phyloP scores from a whole-genome alignment of 2,113 vertebrate species.

The Larimichthys polyactis region DNA sequence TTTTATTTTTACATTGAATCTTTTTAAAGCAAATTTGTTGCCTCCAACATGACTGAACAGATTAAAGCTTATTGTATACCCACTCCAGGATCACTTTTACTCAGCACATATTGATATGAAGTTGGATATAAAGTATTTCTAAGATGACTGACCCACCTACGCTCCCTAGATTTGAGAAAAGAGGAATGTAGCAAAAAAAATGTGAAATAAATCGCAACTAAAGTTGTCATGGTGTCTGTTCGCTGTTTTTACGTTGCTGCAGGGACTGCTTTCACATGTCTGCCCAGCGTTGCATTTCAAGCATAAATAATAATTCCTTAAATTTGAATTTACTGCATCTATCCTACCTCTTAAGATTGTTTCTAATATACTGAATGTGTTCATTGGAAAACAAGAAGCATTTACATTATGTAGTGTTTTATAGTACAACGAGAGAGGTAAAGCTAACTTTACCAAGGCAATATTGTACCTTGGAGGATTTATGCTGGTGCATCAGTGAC shows the following conservation, averaged over 20 bases:
- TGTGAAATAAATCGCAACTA: conserved; percentile 77
- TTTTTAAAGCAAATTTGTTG: conserved; percentile 78
- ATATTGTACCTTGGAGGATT: conserved; percentile 69
- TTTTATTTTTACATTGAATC: conserved; percentile 76
- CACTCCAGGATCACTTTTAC: conserved; percentile 71
- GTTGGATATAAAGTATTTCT: conserved; percentile 77
- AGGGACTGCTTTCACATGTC: conserved; percentile 18
- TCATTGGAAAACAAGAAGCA: not conserved
- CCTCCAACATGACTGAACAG: conserved; percentile 77
- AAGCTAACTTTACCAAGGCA: conserved; percentile 45
- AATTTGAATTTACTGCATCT: conserved; percentile 15
- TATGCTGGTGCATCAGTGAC: conserved; percentile 67
- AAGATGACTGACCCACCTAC: conserved; percentile 74
- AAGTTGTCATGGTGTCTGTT: conserved; percentile 70
- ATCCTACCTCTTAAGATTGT: not conserved
- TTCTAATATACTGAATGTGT: not conserved
- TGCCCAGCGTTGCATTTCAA: conserved; percentile 1
- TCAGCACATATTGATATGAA: conserved; percentile 75
- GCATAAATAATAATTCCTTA: conserved; percentile 7
- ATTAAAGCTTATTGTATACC: conserved; percentile 77
- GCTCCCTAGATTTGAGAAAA: conserved; percentile 78
- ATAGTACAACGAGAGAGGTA: conserved; percentile 42
- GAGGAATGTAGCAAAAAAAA: conserved; percentile 80
- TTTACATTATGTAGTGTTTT: conserved; percentile 27
- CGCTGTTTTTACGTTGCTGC: conserved; percentile 52